Percentiles rank a stretch among this genome's conserved stretches.
These are phyloP conservation scores for Tiliacea aurago DNA, from an alignment of 2,888 invertebrate genomes.

Conservation along the genomic window DNA sequence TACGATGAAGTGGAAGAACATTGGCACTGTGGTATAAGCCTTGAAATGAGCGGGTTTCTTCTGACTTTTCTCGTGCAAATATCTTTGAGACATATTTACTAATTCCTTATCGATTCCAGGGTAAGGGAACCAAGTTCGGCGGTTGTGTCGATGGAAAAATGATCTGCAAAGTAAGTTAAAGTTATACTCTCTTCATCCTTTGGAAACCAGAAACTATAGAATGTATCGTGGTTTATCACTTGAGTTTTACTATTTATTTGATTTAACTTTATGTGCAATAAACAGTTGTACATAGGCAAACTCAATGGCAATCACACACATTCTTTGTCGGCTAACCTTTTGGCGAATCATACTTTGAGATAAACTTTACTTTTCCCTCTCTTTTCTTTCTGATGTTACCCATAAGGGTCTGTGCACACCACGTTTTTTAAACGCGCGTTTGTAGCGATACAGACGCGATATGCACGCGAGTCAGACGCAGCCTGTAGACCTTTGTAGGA, in stretches of 20 bases:
- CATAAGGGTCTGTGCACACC: too few relatives aligned
- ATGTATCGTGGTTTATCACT: background rate
- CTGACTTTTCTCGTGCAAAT: slow-evolving; percentile 67
- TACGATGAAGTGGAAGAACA: slow-evolving; percentile 71
- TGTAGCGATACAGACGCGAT: too few relatives aligned
- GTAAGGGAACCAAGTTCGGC: slow-evolving; percentile 75
- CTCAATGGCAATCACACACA: background rate
- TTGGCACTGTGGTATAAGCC: slow-evolving; percentile 74
- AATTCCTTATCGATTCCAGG: slow-evolving; percentile 75
- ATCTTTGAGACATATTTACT: slow-evolving; percentile 75
- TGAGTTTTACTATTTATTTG: background rate
- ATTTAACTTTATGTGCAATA: background rate
- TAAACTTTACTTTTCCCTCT: too few relatives aligned
- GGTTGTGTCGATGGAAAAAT: slow-evolving; percentile 74
- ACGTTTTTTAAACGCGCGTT: too few relatives aligned
- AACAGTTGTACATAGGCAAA: background rate
- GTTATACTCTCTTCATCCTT: background rate
- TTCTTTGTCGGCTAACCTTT: background rate
- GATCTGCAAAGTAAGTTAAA: slow-evolving; percentile 67
- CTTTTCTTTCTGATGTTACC: background rate
- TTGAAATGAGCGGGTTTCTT: slow-evolving; percentile 73
- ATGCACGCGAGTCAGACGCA: too few relatives aligned
- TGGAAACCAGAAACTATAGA: background rate
- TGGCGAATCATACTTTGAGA: background rate
- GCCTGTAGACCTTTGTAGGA: too few relatives aligned